Conservation (phyloP, 2,888 invertebrate genomes). For the Enoplolaimus lenunculus region DNA sequence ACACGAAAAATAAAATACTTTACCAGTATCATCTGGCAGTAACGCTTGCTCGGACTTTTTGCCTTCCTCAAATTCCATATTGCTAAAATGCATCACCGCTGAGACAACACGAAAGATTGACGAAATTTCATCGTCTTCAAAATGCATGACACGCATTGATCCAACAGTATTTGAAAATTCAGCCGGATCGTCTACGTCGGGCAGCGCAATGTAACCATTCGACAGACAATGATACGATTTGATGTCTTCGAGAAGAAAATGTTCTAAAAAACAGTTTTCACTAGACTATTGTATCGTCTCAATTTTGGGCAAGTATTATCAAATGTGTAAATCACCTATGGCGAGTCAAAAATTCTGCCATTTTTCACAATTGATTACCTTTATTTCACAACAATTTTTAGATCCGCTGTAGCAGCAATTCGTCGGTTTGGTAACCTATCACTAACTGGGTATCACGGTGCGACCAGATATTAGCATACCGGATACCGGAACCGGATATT, state of each 20-base stretch:
- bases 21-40: conserved; percentile 77
- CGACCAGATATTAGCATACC: no score
- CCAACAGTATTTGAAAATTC: conserved; percentile 88
- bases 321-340: no score
- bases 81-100: conserved; percentile 85
- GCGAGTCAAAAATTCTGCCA: conserved; percentile 14
- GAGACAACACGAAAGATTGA: conserved; percentile 88
- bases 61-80: conserved; percentile 97
- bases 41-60: conserved; percentile 96
- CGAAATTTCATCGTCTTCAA: conserved; percentile 81
- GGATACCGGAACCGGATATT: no score
- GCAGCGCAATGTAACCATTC: conserved; percentile 69
- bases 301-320: no score
- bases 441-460: no score
- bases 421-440: no score
- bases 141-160: conserved; percentile 98
- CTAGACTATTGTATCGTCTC: no score
- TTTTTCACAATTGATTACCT: not conserved
- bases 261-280: conserved; percentile 49
- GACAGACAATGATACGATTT: conserved; percentile 82
- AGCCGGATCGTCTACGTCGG: conserved; percentile 75
- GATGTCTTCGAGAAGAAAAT: conserved; percentile 85
- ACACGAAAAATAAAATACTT: no score
- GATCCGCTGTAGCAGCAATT: no score
- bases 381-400: no score